A percentile compares a stretch with the other conserved stretches of the same genome.
phyloP scores from a whole-genome alignment of 2,113 vertebrate species.

The Notechis scutatus region DNA sequence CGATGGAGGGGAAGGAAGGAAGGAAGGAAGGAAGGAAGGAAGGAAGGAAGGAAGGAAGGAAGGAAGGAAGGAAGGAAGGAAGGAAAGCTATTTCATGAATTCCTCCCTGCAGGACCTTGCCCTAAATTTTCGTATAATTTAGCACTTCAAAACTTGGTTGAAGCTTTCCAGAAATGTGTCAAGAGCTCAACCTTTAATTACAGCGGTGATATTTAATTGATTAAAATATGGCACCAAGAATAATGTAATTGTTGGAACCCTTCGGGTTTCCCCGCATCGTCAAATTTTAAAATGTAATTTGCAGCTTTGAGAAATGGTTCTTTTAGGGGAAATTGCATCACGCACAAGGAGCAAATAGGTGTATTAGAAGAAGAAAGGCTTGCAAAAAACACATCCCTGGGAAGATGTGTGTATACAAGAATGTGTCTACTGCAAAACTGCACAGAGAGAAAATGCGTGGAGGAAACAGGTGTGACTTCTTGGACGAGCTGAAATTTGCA shows the following conservation, averaged over 20 bases:
- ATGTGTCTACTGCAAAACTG: neutral
- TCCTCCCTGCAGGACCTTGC: neutral
- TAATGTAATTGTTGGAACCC: neutral
- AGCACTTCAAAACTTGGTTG: neutral
- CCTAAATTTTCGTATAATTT: neutral
- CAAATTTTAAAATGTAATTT: neutral
- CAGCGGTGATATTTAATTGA: neutral
- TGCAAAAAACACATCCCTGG: neutral
- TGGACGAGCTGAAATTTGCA: neutral
- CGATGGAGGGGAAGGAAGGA: fast-evolving
- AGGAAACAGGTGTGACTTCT: neutral
- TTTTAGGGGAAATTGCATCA: neutral
- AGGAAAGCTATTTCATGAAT: neutral
- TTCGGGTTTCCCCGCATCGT: neutral
- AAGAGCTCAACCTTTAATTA: neutral
- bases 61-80: too few relatives aligned
- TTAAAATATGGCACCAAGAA: neutral
- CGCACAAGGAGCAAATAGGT: neutral
- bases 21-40: neutral
- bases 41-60: too few relatives aligned
- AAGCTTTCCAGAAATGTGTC: neutral
- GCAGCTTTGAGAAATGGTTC: neutral
- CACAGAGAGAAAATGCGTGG: neutral
- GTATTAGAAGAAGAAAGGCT: neutral
- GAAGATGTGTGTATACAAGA: neutral